Evolutionary conservation across 1,140 invertebrate species (phyloP).

Genomic region (Aphis gossypii): DNA sequence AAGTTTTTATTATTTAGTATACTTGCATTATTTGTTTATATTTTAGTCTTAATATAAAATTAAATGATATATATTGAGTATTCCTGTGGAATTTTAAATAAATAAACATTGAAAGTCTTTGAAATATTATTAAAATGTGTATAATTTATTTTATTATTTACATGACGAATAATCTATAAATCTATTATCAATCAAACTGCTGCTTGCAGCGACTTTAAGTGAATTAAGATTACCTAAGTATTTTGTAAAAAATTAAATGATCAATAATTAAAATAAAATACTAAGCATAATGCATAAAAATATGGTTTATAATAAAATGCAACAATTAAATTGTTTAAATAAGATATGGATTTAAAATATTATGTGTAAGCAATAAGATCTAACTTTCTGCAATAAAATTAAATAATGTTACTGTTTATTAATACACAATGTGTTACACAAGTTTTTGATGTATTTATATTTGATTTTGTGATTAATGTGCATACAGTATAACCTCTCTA

Average conservation of each 20-base stretch:
- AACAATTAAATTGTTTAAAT: not conserved
- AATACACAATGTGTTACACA: not conserved
- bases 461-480: too few species aligned
- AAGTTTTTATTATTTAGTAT: not conserved
- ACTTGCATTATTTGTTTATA: not conserved
- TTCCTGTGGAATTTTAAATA: not conserved
- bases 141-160: not conserved
- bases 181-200: not conserved
- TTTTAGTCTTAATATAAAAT: not conserved
- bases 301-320: not conserved
- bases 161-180: not conserved
- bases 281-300: not conserved
- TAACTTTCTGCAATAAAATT: not conserved
- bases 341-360: not conserved
- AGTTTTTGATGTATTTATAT: not conserved
- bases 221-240: not conserved
- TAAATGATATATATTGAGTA: not conserved
- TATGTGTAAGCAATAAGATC: not conserved
- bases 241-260: not conserved
- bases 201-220: not conserved
- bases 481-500: not conserved
- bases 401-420: not conserved
- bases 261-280: not conserved
- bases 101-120: not conserved
- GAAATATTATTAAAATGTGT: constrained; percentile 8